Evolutionary conservation across 2,888 invertebrate species (phyloP), one percentile per base, ranked within the genome.

Genomic region (Notocelia uddmanniana): DNA sequence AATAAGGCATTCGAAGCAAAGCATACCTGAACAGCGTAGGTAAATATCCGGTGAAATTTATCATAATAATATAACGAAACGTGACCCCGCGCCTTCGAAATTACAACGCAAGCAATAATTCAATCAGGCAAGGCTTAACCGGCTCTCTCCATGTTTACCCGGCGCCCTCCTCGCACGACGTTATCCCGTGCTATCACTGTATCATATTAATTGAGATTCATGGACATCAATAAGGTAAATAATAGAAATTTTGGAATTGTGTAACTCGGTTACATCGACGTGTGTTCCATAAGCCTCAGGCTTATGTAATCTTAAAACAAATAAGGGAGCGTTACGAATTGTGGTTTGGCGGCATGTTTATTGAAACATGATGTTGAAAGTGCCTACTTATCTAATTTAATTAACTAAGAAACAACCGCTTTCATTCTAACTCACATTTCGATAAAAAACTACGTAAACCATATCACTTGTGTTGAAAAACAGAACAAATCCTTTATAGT

Each of bases 71-170:
- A 87, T 83, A 80, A 80, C 75, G 81, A 78, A 82, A 90, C 90
- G 90, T 89, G 89, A 86, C 86, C 85, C 78, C 79, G 75, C 76
- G 79, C 76, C 80, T 83, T 80, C 83, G 78, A 87, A 86, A 87
- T 89, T 87, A 85, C 83, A 84, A 83, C 81, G 82, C 83, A 84
- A 86, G 89, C 88, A 88, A 91, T 93, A 92, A 91, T 91, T 93
- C 92, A 93, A 93, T 93, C 92, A 92, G 84, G 83, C 83, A 79
- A 76, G 88, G 91, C 90, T 93, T 92, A 91, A 83, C 82, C 78
- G 81, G 82, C 84, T 85, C 83, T 83, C 85, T 79, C 80, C 76
- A 76, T 92, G 90, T 92, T 92, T 92, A 90, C 89, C 82, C 88
- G 89, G 78, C 77, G 83, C 85, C 87, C 83, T 84, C 83, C 84